Base-by-base conservation (phyloP, 2,113 vertebrate species). In the Emydocephalus ijimae region DNA sequence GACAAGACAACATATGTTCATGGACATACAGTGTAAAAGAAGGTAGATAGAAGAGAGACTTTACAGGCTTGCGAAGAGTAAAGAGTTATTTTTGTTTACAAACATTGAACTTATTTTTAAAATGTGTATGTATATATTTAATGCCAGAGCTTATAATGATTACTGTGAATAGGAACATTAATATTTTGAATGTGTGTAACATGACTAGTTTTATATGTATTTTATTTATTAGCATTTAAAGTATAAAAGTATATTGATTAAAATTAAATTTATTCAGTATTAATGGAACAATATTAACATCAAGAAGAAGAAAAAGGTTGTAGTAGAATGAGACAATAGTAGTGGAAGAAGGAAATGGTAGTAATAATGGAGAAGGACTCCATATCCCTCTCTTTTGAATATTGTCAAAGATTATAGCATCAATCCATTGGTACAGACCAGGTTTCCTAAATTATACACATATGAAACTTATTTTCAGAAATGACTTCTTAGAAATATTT, bases 131-230 rank as follows among this genome's bases (percentile, higher is more conserved):
- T 54, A 48, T 34, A 11, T 50, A 86, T 8, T 52, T 92, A 24
- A 29, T 59, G 20, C 8, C 45, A 52, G 26, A 24, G 43, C 10
- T 64, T n/a, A n/a, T 21, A 81, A 52, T 39, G 12, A 26, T 43
- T 91, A 18, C 12, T 18, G 1, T 87, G 56, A 69, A 7, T 85
- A 90, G 88, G 69, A 94, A 91, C 56, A 90, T 94, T 50, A 93
- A 81, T 64, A 34, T 92, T 81, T 95, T 95, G 93, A 69, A 90
- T 74, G 85, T 0, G 20, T 90, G 93, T 91, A 74, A 74, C 89
- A 69, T 89, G 93, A 89, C 56, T n/a, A 93, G 61, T 24, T 29
- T 64, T 48, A 92, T 93, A 89, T 91, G 15, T 45, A 85, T 64
- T 81, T 81, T 43, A 81, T 81, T 61, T 81, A 81, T 43, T 81